A percentile compares a stretch with the other conserved stretches of the same genome.
These are phyloP conservation scores for Drosophila equinoxialis DNA, from an alignment of 1,140 invertebrate species.

Conservation along the genomic window DNA sequence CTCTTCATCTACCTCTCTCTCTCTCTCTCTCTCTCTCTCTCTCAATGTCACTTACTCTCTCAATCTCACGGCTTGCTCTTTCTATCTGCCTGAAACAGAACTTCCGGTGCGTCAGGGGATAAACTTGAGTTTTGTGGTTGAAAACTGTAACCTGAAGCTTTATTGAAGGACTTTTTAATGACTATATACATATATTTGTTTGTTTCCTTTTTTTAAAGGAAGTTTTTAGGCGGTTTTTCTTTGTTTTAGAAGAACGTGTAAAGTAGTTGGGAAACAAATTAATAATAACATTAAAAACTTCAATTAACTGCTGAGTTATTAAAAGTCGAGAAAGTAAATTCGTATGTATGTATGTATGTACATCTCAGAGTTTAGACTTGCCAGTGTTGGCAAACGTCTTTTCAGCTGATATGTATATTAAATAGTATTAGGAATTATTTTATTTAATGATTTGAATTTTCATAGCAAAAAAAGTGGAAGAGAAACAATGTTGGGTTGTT, in stretches of 20 bases:
- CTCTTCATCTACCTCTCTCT: background rate
- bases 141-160: constrained; percentile 71
- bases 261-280: background rate
- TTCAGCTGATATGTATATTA: too few species aligned
- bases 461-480: too few species aligned
- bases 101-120: constrained; percentile 56
- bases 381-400: too few species aligned
- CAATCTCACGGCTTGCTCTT: background rate
- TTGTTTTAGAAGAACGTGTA: background rate
- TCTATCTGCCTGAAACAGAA: constrained; percentile 33
- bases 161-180: constrained; percentile 76
- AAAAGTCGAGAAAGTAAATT: too few species aligned
- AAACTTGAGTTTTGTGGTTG: constrained; percentile 65
- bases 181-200: constrained; percentile 39
- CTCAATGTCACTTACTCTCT: too few species aligned
- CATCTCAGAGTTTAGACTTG: too few species aligned
- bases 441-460: too few species aligned
- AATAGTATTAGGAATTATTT: too few species aligned
- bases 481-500: too few species aligned
- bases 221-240: constrained; percentile 17
- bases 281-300: background rate
- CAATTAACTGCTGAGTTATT: background rate
- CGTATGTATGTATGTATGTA: too few species aligned
- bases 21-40: background rate
- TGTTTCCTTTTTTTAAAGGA: constrained; percentile 30